phyloP scores from a whole-genome alignment of 2,797 vertebrate genomes.

The Emys orbicularis region DNA sequence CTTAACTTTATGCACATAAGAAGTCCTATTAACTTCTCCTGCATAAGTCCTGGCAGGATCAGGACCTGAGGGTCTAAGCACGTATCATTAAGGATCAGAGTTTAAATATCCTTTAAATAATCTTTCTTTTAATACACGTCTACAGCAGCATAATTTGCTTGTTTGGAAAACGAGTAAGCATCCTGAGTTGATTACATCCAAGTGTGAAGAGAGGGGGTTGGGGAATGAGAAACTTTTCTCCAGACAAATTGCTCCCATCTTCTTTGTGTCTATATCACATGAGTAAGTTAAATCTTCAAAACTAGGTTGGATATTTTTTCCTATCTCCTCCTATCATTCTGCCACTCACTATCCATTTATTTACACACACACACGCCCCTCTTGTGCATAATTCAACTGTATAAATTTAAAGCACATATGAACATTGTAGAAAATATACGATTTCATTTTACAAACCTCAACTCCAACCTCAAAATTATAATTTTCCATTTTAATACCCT shows the following conservation, averaged over 20 bases:
- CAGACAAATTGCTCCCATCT: not conserved
- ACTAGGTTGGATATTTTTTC: not conserved
- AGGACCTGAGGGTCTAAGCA: not conserved
- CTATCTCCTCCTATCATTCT: not conserved
- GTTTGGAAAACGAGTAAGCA: not conserved
- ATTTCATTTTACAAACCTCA: not conserved
- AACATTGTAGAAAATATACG: not conserved
- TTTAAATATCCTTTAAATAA: conserved; percentile 34
- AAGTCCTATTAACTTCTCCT: not conserved
- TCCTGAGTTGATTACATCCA: conserved; percentile 7
- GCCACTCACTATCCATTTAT: not conserved
- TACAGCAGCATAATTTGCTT: not conserved
- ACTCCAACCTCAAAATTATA: not conserved
- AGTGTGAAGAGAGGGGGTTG: not conserved
- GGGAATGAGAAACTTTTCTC: not conserved
- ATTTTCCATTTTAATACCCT: not conserved
- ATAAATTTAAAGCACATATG: accelerated
- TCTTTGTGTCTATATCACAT: not conserved
- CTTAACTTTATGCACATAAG: not conserved
- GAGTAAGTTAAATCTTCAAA: not conserved
- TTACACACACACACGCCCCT: accelerated
- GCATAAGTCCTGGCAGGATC: not conserved
- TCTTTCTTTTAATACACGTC: not conserved
- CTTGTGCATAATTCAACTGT: not conserved
- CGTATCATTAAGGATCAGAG: conserved; percentile 30